Base-by-base conservation (phyloP, 2,113 vertebrate species). In the Tragelaphus strepsiceros region DNA sequence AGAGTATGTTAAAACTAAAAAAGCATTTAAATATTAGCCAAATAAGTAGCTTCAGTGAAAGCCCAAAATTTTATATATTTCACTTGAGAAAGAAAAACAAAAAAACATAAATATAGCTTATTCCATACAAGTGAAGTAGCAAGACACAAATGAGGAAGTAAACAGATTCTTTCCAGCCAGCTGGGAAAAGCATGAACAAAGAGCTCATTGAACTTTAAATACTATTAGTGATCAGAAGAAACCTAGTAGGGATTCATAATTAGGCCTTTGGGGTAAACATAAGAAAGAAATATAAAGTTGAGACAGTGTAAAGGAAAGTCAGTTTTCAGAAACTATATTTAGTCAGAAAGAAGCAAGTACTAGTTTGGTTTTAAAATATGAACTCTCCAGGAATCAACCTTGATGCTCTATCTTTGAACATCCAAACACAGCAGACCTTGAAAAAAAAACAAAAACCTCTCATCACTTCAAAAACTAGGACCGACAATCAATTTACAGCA, bases 121-220 rank as follows among this genome's bases (percentile, higher is more conserved):
- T 80, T 51, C 43, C 53, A 96, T 7, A 28, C 19, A 90, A 26
- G 16, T 53, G 28, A 95, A 85, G 21, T 58, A 82, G 62, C 51
- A 96, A 97, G 43, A 78, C 87, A 95, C 15, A 35, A 91, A 94
- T 32, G 3, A 91, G 51, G 43, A 90, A 74, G 46, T 85, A 95
- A 92, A 90, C 5, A 95, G 22, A 17, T 53, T 93, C 24, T 95
- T 93, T 67, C 28, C 58, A 74, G 24, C 16, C 71, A 94, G 28
- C 17, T 78, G 32, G 26, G 67, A 43, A 74, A 96, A 95, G 28
- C 80, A 96, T 94, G 81, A 96, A 88, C 53, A 90, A 97, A 96
- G 81, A 94, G 62, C 49, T 86, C 80, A 49, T n/a, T 56, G 22
- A 95, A 96, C 39, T 67, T 90, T 78, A 95, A 96, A 77, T 15